Base-by-base conservation (phyloP, 2,888 invertebrate species). In the Cephus sareptanus region DNA sequence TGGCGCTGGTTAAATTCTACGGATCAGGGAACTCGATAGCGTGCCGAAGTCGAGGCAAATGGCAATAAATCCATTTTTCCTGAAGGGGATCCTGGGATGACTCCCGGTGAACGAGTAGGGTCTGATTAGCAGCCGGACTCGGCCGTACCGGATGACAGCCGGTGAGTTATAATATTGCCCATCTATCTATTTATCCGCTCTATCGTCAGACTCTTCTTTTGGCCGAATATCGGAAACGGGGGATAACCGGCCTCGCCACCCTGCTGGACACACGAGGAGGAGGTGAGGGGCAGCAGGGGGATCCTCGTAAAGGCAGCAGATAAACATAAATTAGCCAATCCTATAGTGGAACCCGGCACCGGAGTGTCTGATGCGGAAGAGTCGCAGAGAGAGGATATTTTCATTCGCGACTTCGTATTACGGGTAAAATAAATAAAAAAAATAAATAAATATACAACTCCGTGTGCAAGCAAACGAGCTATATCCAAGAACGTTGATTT, bases 101-200 rank as follows among this genome's bases (percentile, higher is more conserved):
- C 68, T 71, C 86, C 83, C 83, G 82, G 85, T 85, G 83, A 86
- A 87, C 89, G 89, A 89, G 90, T 89, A 88, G 91, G 91, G 90
- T 91, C 91, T 91, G 91, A 91, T 91, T 91, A 91, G 91, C 91
- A 91, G 91, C 90, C 91, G 90, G 91, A 91, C 91, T 91, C 90
- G 90, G 87, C 90, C 91, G 90, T 90, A 88, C 90, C 90, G 91
- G 91, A 91, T 91, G 91, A 91, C 91, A 91, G 91, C 90, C 89
- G 89, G 91, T 91, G 91, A 91, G 91, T 91, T 91, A 91, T 91
- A 91, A 91, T 91, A 91, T 91, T 91, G 91, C 91, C 91, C 91
- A 91, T 91, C 91, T 91, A 91, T 91, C 91, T 91, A 91, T 91
- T 91, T 91, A 91, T 91, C 91, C 91, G 89, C 90, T 90, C 89